A percentile compares a stretch with the other conserved stretches of the same genome.
These are phyloP conservation scores for Micromesistius poutassou DNA, from an alignment of 2,797 vertebrate genomes.

Conservation along the genomic window DNA sequence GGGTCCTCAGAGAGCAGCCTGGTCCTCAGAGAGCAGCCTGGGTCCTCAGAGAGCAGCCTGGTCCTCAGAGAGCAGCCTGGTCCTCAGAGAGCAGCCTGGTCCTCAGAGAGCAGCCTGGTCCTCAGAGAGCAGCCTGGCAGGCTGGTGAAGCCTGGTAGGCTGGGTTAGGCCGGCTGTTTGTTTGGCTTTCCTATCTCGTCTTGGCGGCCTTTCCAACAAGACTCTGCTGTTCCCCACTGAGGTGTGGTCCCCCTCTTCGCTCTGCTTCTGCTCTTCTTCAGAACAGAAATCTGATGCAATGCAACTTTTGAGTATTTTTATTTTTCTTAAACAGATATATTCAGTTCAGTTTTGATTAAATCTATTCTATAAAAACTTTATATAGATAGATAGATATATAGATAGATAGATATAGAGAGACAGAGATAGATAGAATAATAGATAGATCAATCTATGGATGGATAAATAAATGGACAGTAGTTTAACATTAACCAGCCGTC, in stretches of 20 bases:
- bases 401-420: not conserved
- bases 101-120: too few species aligned
- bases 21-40: too few species aligned
- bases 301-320: constrained; percentile 51
- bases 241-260: constrained; percentile 36
- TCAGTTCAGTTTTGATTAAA: constrained; percentile 36
- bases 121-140: too few species aligned
- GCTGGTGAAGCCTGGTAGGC: too few species aligned
- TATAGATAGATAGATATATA: not conserved
- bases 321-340: constrained; percentile 56
- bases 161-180: too few species aligned
- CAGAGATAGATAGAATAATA: too few species aligned
- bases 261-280: constrained; percentile 42
- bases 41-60: too few species aligned
- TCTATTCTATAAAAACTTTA: not conserved
- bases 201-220: constrained; percentile 64
- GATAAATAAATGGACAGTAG: not conserved
- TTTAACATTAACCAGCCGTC: constrained; percentile 31
- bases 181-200: constrained; percentile 72
- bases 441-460: too few species aligned
- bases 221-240: constrained; percentile 58
- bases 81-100: too few species aligned
- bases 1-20: too few species aligned
- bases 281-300: constrained; percentile 49
- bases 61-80: too few species aligned